Base-by-base conservation (phyloP, 2,113 vertebrate species). In the Montifringilla adamsi region DNA sequence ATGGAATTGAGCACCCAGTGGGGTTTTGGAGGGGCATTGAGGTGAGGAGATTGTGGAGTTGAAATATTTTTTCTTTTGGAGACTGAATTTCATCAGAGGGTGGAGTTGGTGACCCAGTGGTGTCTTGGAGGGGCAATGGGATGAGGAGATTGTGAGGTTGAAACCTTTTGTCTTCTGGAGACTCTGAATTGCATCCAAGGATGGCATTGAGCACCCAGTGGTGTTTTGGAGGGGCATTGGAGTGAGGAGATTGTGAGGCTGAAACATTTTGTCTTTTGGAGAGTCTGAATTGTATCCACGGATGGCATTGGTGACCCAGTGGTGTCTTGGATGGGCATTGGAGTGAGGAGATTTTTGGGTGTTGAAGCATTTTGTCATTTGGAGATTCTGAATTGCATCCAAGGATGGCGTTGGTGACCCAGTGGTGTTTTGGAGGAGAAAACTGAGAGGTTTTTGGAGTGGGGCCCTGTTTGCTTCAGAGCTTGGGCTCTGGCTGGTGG, bases 321-420 rank as follows among this genome's bases (percentile, higher is more conserved):
- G 50, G 15, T 62, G 56, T 4, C 4, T 15, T 15, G 43, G 11
- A 37, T 52, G 18, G 11, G 0, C 0, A 5, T 3, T 52, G 75
- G 37, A 19, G 5, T 35, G 31, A 23, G 0, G 0, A 7, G 11
- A 18, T 19, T 3, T 9, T 35, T 19, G 20, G 13, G 21, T 1
- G 37, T 37, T 47, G n/a, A 21, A 67, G 0, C 0, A 3, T 47
- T 33, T 58, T 58, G 10, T 13, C 2, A 39, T 56, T 33, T 81
- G 41, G n/a, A 27, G 52, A 16, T 2, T 27, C 37, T 46, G 50
- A 13, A 26, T 0, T 80, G 21, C 5, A 9, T 2, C 9, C 0
- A 35, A 13, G 17, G 28, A 27, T 47, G 52, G 64, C 33, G 4
- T 7, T 43, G 37, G 37, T 37, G 37, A 37, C 31, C 31, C 1